These are phyloP conservation scores for Germaria angustata DNA, from an alignment of 2,888 invertebrate species.

Conservation along the genomic window DNA sequence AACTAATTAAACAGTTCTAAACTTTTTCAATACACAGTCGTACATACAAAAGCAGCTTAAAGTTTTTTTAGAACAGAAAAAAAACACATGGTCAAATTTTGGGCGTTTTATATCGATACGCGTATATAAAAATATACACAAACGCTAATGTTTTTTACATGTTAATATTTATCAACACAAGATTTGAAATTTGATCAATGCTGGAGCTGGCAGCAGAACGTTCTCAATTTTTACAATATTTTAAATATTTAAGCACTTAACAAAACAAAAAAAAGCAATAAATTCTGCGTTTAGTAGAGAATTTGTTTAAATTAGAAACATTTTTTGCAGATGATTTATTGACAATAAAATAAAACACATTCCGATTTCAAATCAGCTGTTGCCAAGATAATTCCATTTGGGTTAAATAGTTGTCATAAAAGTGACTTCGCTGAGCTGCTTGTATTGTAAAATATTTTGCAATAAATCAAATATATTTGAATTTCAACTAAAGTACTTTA, in stretches of 20 bases:
- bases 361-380: slow-evolving; percentile 23
- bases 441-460: background rate
- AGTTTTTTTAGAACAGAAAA: background rate
- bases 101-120: slow-evolving; percentile 1
- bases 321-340: background rate
- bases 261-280: background rate
- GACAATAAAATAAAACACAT: slow-evolving; percentile 1
- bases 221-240: background rate
- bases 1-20: no score
- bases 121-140: background rate
- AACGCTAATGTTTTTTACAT: background rate
- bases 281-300: background rate
- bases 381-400: background rate
- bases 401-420: background rate
- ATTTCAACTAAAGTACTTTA: no score
- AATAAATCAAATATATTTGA: slow-evolving; percentile 12
- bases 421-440: background rate
- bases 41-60: no score
- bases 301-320: background rate
- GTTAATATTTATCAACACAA: background rate
- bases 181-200: background rate
- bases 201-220: background rate
- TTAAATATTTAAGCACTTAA: background rate
- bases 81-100: slow-evolving; percentile 18
- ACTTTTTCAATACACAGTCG: no score